phyloP scores from a whole-genome alignment of 2,113 vertebrate species.

The Apaloderma vittatum region DNA sequence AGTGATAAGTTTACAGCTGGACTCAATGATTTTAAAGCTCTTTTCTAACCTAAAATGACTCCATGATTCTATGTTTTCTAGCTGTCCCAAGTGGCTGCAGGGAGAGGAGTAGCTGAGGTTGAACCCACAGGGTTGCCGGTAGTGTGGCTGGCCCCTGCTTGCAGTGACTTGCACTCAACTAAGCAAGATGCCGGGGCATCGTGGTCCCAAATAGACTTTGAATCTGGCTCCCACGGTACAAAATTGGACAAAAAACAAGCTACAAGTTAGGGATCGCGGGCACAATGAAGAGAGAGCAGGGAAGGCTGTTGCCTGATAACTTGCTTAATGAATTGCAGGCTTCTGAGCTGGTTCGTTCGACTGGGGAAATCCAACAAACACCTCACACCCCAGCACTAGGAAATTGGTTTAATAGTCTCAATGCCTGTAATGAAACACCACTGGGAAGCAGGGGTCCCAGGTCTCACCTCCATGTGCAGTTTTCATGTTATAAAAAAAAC shows the following conservation, averaged over 20 bases:
- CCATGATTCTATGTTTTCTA: background rate
- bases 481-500: background rate
- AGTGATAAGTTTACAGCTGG: no score
- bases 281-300: background rate
- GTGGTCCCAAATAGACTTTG: background rate
- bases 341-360: background rate
- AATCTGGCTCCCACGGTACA: background rate
- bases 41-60: background rate
- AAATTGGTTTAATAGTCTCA: constrained; percentile 39
- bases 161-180: accelerated
- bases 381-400: background rate
- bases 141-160: accelerated
- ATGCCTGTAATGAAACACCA: constrained; percentile 44
- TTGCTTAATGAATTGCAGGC: constrained; percentile 50
- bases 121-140: accelerated
- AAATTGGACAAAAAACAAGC: background rate
- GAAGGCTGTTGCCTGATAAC: constrained; percentile 25
- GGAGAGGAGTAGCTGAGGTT: background rate
- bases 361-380: constrained; percentile 26
- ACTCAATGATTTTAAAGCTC: no score
- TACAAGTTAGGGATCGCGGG: background rate
- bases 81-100: accelerated
- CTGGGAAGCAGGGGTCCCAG: constrained; percentile 21
- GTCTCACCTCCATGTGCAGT: background rate
- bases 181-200: background rate